Evolutionary conservation across 2,888 invertebrate genomes (phyloP), one percentile per base, ranked within the genome.

Genomic region (Megastigmus dorsalis): DNA sequence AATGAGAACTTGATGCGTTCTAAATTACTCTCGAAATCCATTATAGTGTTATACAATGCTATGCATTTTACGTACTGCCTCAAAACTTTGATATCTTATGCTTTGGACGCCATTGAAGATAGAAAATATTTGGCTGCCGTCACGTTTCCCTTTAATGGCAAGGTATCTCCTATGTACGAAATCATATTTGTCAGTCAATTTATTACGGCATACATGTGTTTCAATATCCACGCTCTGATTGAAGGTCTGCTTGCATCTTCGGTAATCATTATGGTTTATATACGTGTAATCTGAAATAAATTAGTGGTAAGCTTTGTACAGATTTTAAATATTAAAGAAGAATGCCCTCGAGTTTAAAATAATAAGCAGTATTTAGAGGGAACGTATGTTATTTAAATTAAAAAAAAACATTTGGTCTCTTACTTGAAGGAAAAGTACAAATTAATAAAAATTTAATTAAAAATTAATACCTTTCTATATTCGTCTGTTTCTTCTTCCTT

Each of bases 91-190:
- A 20, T 30, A 15, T 60, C 60, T 0, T 60, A 60, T 13, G 6
- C 33, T 4, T 10, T 41, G 4, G 60, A 60, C 30, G 9, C 43
- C 10, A 7, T 60, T 28, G 52, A 63, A 4, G 15, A 43, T 13
- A 65, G 76, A 45, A 65, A 76, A 28, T 55, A 63, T n/a, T 28
- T 75, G 2, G 50, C 68, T 7, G 57, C 71, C 15, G 57, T 67
- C 36, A 38, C 62, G 7, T 76, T 76, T 52, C 77, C 77, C 7
- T 57, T 72, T 36, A 33, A 63, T 3, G 28, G 55, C n/a, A 45
- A 59, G 20, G 18, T 43, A 0, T 76, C 72, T 0, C 72, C 77
- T 10, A n/a, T 62, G 7, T 77, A 62, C n/a, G 77, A 77, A 23
- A 1, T 76, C 3, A 13, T 77, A 26, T 15, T 36, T n/a, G 3